Evolutionary conservation across 2,888 invertebrate species (phyloP), one percentile per base, ranked within the genome.

Genomic region (Eupeodes luniger): DNA sequence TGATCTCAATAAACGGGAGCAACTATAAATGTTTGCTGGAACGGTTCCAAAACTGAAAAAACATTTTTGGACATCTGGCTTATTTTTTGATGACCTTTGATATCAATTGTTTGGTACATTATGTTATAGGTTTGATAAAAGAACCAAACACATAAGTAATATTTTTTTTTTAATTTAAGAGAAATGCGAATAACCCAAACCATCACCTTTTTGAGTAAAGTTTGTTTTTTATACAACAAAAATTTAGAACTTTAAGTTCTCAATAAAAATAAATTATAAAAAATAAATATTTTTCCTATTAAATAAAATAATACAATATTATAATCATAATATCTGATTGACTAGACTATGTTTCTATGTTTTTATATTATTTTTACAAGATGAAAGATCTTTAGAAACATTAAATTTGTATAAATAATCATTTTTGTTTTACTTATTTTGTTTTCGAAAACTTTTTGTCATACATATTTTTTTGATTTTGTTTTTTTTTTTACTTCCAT

Each of bases 261-360:
- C 6, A 55, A 57, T 69, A 81, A 69, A 10, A 61, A 57, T 62
- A 55, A 55, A 81, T 51, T 57, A 57, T 59, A 67, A 66, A 55
- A 78, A 74, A 74, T 70, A 70, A 76, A 40, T 34, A 62, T 27
- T 47, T 40, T 10, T 64, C 47, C 55, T 70, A 27, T 27, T 9
- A 14, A 61, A 78, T 69, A 51, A 27, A 49, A 34, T 69, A 61
- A 51, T 53, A 76, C 10, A 76, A 40, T 40, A 40, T 40, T 9
- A 7, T 53, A 36, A 53, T 53, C 51, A 70, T 59, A 77, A 67
- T 70, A 47, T 51, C 62, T 70, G 49, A 77, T 69, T 84, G 87
- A 87, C 87, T 87, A 87, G 87, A 87, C 74, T 87, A 87, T 12
- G 49, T 80, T 55, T 76, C 76, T 86, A 72, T 55, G 72, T 72